Evolutionary conservation across 2,113 vertebrate species (phyloP).

Genomic region (Microtus montanus): DNA sequence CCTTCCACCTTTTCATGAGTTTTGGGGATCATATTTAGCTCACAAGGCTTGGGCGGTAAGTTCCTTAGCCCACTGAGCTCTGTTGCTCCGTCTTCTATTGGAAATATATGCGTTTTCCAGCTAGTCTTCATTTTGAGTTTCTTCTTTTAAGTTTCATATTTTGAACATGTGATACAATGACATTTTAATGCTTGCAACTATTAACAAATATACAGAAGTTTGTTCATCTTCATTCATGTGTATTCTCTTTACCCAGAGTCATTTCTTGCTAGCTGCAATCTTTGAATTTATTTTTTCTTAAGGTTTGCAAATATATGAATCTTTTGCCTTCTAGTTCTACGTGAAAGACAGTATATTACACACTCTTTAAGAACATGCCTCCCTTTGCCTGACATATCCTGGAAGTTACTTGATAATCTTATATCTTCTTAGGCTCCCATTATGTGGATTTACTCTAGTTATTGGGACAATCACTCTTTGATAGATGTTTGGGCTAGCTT

Average conservation of each 20-base stretch:
- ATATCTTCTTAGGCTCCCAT: background rate
- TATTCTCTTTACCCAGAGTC: background rate
- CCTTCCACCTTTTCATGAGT: background rate
- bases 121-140: background rate
- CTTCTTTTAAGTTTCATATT: background rate
- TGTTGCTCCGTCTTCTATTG: background rate
- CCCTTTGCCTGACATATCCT: background rate
- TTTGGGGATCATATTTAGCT: background rate
- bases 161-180: too few relatives aligned
- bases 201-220: background rate
- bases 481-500: background rate
- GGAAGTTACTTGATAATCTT: background rate
- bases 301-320: background rate
- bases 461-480: background rate
- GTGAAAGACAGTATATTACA: background rate
- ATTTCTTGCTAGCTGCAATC: background rate
- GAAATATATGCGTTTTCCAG: background rate
- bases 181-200: background rate
- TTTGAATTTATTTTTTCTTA: background rate
- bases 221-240: background rate
- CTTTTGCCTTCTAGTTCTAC: background rate
- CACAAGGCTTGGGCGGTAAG: background rate
- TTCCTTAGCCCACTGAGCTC: background rate
- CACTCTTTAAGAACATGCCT: background rate
- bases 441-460: background rate